Percentiles rank a stretch among this genome's conserved stretches.
Conservation (phyloP, 2,888 invertebrate genomes). For the Panzeria rudis region DNA sequence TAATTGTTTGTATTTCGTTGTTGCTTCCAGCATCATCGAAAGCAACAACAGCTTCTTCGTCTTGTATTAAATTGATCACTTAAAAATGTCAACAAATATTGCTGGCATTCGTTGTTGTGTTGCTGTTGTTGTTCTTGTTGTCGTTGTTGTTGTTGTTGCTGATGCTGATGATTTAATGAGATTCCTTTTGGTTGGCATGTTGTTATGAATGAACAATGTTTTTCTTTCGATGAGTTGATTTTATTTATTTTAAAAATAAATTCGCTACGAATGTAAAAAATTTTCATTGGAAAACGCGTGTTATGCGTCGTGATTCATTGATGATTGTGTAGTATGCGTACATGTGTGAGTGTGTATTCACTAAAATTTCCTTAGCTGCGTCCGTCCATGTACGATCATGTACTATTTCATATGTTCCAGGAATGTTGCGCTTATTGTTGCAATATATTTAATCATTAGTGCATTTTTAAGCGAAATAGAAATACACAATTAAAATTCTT, state of each 20-base stretch:
- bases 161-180: slow-evolving; percentile 63
- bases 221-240: slow-evolving; percentile 23
- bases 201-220: slow-evolving; percentile 69
- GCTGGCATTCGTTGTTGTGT: slow-evolving; percentile 40
- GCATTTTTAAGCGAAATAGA: neutral
- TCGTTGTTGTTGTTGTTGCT: slow-evolving; percentile 14
- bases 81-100: slow-evolving; percentile 66
- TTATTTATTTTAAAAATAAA: slow-evolving; percentile 47
- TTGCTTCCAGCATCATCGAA: neutral
- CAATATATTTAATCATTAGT: slow-evolving; percentile 33
- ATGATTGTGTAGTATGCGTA: slow-evolving; percentile 27
- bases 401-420: slow-evolving; percentile 50
- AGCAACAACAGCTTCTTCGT: slow-evolving; percentile 3
- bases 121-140: slow-evolving; percentile 18
- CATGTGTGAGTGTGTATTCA: neutral
- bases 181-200: slow-evolving; percentile 65
- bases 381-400: slow-evolving; percentile 6
- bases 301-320: slow-evolving; percentile 70
- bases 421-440: slow-evolving; percentile 69
- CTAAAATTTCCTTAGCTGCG: neutral
- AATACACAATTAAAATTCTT: neutral
- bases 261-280: slow-evolving; percentile 43
- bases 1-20: slow-evolving; percentile 67
- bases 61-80: slow-evolving; percentile 66
- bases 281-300: slow-evolving; percentile 70